Evolutionary conservation across 2,113 vertebrate genomes (phyloP).

Genomic region (Carassius gibelio): DNA sequence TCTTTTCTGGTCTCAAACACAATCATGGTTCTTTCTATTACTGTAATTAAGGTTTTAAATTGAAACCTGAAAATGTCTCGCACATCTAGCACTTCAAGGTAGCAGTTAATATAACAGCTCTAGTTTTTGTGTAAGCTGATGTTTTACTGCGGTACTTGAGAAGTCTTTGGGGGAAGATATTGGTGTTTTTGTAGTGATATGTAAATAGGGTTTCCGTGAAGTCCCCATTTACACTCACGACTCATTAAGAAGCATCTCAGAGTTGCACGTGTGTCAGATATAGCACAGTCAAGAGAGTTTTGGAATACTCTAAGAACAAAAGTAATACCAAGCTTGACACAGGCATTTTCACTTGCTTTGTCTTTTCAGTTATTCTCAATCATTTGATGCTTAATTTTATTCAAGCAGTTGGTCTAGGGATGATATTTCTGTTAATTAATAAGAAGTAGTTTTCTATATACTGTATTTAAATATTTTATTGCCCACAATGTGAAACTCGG

Average conservation of each 20-base stretch:
- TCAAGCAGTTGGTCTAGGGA: not conserved
- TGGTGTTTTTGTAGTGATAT: constrained; percentile 32
- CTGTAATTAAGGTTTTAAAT: not conserved
- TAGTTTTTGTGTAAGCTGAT: not conserved
- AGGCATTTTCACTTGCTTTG: not conserved
- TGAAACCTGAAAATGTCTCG: not conserved
- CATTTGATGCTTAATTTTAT: not conserved
- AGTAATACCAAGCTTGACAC: not conserved
- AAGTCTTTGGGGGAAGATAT: constrained; percentile 28
- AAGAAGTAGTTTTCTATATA: not conserved
- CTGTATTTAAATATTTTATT: not conserved
- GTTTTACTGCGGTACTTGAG: not conserved
- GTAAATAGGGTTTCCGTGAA: constrained; percentile 31
- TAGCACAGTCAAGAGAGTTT: not conserved
- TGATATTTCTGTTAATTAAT: not conserved
- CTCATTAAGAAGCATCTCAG: constrained; percentile 37
- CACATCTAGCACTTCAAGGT: not conserved
- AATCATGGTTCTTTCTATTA: not conserved
- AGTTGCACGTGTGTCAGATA: not conserved
- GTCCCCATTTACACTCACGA: constrained; percentile 6
- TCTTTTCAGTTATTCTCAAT: not conserved
- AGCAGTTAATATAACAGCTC: constrained; percentile 19
- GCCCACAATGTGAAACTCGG: not conserved
- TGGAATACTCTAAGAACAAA: not conserved
- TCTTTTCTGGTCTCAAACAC: not conserved